phyloP scores from a whole-genome alignment of 2,888 invertebrate genomes.

The Eupithecia abbreviata region DNA sequence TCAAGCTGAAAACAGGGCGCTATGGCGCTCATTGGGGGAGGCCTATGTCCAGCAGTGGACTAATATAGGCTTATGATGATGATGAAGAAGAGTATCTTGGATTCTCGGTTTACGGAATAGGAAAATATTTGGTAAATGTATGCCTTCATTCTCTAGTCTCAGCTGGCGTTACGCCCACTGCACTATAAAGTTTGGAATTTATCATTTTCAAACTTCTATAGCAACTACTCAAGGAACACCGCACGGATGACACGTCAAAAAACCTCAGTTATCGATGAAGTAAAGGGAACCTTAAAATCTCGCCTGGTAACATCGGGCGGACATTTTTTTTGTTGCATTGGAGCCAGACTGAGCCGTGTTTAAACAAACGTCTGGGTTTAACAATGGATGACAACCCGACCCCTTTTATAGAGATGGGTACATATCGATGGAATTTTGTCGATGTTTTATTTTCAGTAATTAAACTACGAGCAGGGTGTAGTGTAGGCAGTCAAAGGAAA shows the following conservation, averaged over 20 bases:
- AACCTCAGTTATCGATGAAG: constrained; percentile 28
- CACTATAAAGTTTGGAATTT: constrained; percentile 3
- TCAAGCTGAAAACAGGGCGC: no score
- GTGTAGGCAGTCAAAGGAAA: not conserved
- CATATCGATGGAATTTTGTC: constrained; percentile 40
- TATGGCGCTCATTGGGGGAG: no score
- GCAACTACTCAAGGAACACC: not conserved
- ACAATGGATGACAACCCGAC: constrained; percentile 74
- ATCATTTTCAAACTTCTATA: not conserved
- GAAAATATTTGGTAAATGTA: not conserved
- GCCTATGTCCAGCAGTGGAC: no score
- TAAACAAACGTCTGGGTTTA: constrained; percentile 77
- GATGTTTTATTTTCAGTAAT: constrained; percentile 15
- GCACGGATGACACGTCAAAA: constrained; percentile 3
- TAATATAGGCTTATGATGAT: no score
- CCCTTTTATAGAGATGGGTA: constrained; percentile 75
- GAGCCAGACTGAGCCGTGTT: constrained; percentile 68
- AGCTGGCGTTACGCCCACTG: not conserved
- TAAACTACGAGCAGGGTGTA: not conserved
- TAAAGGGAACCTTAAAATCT: constrained; percentile 34
- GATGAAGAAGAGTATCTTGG: not conserved
- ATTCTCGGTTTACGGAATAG: not conserved
- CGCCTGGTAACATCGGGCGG: constrained; percentile 56
- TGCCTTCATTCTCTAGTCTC: not conserved
- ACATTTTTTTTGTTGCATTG: constrained; percentile 47